These are phyloP conservation scores for Dryadula phaetusa DNA, from an alignment of 2,888 invertebrate species.

Conservation along the genomic window DNA sequence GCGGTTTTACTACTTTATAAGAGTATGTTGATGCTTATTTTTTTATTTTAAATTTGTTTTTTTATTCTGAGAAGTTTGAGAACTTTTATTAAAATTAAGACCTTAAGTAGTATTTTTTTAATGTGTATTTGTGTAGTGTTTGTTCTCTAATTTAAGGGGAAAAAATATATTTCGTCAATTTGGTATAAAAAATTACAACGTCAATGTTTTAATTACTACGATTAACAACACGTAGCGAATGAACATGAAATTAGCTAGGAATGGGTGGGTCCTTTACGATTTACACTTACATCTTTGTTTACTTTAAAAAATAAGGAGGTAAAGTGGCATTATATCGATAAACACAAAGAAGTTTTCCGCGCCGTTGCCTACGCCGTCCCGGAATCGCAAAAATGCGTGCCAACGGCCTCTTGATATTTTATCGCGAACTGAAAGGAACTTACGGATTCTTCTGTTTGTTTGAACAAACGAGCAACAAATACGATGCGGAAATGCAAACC, in stretches of 20 bases:
- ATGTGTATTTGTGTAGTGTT: background rate
- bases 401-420: slow-evolving; percentile 74
- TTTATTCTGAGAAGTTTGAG: background rate
- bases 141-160: background rate
- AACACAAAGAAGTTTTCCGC: slow-evolving; percentile 72
- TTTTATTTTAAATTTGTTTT: slow-evolving; percentile 17
- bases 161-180: too few species aligned
- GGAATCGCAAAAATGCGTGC: slow-evolving; percentile 71
- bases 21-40: slow-evolving; percentile 17
- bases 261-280: background rate
- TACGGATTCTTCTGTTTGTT: slow-evolving; percentile 71
- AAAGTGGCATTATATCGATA: slow-evolving; percentile 55
- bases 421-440: slow-evolving; percentile 70
- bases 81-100: background rate
- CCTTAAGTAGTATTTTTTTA: background rate
- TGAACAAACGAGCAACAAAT: slow-evolving; percentile 73
- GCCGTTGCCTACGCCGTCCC: slow-evolving; percentile 56
- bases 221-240: too few species aligned
- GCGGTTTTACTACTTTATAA: slow-evolving; percentile 19
- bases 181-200: too few species aligned
- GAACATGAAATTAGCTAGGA: too few species aligned
- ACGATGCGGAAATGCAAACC: slow-evolving; percentile 73
- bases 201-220: too few species aligned
- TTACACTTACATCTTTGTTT: background rate
- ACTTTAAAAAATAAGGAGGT: slow-evolving; percentile 26